Conservation (phyloP, 2,113 vertebrate species). For the Halichoeres trimaculatus region DNA sequence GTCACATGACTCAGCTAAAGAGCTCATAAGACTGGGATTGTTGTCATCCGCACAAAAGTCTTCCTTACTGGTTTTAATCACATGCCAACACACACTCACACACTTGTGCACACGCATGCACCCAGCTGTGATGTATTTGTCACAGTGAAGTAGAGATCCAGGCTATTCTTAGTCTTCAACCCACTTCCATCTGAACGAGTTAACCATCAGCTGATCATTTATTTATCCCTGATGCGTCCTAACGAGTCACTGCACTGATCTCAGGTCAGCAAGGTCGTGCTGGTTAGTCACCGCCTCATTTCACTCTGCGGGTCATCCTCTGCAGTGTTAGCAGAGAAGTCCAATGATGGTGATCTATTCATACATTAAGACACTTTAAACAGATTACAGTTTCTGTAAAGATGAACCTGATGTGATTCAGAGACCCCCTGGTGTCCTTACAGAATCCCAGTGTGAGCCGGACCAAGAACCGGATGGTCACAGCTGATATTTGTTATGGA, state of each 20-base stretch:
- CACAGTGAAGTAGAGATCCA: constrained; percentile 12
- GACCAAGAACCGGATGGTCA: too few relatives aligned
- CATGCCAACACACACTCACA: constrained; percentile 7
- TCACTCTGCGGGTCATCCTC: not conserved
- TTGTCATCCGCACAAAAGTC: constrained; percentile 21
- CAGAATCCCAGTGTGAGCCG: too few relatives aligned
- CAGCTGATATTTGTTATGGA: too few relatives aligned
- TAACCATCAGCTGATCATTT: constrained; percentile 28
- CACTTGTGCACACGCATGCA: not conserved
- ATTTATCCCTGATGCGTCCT: constrained; percentile 22
- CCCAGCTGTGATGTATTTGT: constrained; percentile 25
- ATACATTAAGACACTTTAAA: not conserved
- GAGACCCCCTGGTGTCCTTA: not conserved
- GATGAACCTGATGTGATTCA: not conserved
- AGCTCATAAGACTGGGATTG: constrained; percentile 24
- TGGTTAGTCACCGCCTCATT: not conserved
- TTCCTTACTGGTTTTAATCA: constrained; percentile 27
- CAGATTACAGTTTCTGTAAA: too few relatives aligned
- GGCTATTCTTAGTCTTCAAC: constrained; percentile 61
- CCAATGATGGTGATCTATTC: not conserved
- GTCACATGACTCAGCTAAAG: constrained; percentile 33
- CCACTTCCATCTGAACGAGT: constrained; percentile 50
- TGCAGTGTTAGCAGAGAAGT: not conserved
- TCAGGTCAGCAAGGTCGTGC: not conserved
- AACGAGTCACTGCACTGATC: not conserved